Evolutionary conservation across 1,140 invertebrate species (phyloP), one percentile per base, ranked within the genome.

Genomic region (Drosophila kanapiae): DNA sequence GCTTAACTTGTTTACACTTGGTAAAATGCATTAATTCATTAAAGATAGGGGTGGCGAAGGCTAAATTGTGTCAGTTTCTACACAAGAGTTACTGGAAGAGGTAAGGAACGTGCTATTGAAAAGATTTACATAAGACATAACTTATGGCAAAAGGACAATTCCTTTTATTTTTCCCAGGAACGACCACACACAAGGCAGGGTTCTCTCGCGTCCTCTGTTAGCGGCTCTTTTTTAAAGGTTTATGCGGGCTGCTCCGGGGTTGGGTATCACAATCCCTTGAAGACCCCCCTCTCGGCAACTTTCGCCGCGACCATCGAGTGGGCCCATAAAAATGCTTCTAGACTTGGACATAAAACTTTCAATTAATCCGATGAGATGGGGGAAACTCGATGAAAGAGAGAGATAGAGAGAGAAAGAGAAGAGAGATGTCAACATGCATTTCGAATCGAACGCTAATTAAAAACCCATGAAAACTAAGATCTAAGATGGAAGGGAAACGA

Each of bases 241-340:
- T 35, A 81, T 81, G 78, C 79, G 79, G 79, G 79, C 62, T 33
- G 11, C 45, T 49, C 27, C 31, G 23, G 45, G 13, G 6, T 27
- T 16, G 33, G 18, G 18, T 35, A 42, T 14, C 14, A 8, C 7
- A 51, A 57, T 62, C 62, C 40, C 37, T 23, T 13, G 11, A 7
- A 62, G 18, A 33, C 57, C 51, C 53, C 33, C 11, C 37, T 35
- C 40, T 38, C 2, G 16, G 7, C 29, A 64, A 58, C 76, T 84
- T 82, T 82, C 81, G 68, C 48, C 79, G 47, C 64, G 43, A 45
- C 60, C 62, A 79, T 80, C 76, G 63, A 68, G 72, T 71, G 56
- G 78, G 35, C 72, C 70, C 78, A 83, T 65, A 82, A 81, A 81
- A 75, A 80, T 69, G 72, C 72, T 75, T 79, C 58, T 74, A 72